Evolutionary conservation across 1,140 invertebrate genomes (phyloP), one percentile per base, ranked within the genome.

Genomic region (Zaprionus vittiger): DNA sequence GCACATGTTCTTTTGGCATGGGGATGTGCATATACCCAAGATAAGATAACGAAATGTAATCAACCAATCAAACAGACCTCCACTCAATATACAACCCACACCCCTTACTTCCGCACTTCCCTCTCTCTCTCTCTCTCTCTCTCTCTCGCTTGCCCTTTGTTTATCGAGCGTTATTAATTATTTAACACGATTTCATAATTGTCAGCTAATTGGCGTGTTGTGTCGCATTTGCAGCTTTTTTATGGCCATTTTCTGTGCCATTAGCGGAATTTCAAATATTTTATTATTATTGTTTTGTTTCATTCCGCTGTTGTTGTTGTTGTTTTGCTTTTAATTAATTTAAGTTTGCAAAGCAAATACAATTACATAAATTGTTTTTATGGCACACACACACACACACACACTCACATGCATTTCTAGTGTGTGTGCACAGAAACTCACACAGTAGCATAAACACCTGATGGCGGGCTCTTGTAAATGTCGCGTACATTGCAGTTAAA

Each of bases 321-420:
- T 69, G 26, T 60, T 71, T 20, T 41, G 59, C n/a, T 44, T 64
- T 71, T 64, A 65, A 76, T 72, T 76, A 65, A 72, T 76, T 76
- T 54, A 65, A 72, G 44, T 72, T 76, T 60, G 34, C 73, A 72
- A 65, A 31, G 9, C 61, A 65, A 65, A 60, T 65, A 65, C 61
- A 76, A 71, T 76, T 76, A 71, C 44, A 65, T 76, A 76, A 76
- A 72, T 65, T 65, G 73, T 59, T 76, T 72, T 72, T 72, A 71
- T 41, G 63, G 72, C 59, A n/a, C 12, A 15, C 6, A 28, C 17
- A 38, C 12, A 38, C 3, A 26, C 26, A 49, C 6, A 28, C 26
- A 28, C 26, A 61, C n/a, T n/a, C 22, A 49, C 22, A 28, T 31
- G 61, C 12, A 61, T 60, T 22, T 26, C 15, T 49, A 22, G 69